Evolutionary conservation across 2,797 vertebrate species (phyloP), one percentile per base, ranked within the genome.

Genomic region (Tachyglossus aculeatus): DNA sequence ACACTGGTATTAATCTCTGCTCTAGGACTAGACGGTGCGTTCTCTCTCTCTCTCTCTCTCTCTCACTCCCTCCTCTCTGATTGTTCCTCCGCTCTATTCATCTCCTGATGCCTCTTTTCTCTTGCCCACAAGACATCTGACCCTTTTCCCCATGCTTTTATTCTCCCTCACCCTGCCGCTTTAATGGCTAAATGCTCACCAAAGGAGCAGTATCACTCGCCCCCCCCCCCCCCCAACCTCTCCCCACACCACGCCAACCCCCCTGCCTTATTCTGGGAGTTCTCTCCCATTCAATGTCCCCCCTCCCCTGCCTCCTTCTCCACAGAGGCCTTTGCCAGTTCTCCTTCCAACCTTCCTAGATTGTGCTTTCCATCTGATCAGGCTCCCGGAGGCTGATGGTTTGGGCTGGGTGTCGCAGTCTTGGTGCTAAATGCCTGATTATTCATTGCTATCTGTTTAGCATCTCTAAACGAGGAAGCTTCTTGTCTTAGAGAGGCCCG

Each of bases 381-480:
- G 37, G 40, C 45, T 37, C 77, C 66, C 75, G 67, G 18, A 51
- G 55, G 43, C 55, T 14, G 40, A 19, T 5, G 15, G 24, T 48
- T n/a, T 73, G 70, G 73, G 70, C 78, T 83, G 75, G 57, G 73
- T 67, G 76, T 68, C 32, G 34, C 31, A 57, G 44, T 51, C 44
- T 85, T 79, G 67, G 85, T 83, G 85, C 71, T 79, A 85, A 75
- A 56, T 19, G 61, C 59, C 38, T 64, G 82, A 85, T 87, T 87
- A 87, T 85, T 71, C 85, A 81, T 55, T 76, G 82, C 48, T 58
- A 85, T n/a, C n/a, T n/a, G n/a, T n/a, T n/a, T n/a, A n/a, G n/a
- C n/a, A n/a, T 85, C 75, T 71, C 58, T 48, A 62, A 57, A 64
- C 65, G 50, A 8, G 33, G 64, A 66, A 74, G 40, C 78, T 71